A percentile compares a stretch with the other conserved stretches of the same genome.
Evolutionary conservation across 2,113 vertebrate species (phyloP).

Genomic region (Rafetus swinhoei): DNA sequence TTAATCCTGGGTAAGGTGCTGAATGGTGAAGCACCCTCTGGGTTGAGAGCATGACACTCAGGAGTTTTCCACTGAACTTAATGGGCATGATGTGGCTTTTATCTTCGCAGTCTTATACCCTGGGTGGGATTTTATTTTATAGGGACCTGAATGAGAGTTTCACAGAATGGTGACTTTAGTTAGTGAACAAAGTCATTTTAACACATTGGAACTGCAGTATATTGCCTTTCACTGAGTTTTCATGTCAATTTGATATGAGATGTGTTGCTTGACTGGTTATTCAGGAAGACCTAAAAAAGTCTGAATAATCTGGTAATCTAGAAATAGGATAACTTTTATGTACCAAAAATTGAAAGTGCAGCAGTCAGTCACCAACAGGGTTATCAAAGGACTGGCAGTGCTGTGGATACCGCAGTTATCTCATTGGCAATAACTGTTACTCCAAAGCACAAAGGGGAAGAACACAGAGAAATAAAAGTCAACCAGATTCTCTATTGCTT

Average conservation of each 20-base stretch:
- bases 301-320: neutral
- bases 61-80: neutral
- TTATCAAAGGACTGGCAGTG: neutral
- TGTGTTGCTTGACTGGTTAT: neutral
- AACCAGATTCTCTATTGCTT: neutral
- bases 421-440: neutral
- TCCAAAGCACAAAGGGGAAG: neutral
- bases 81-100: neutral
- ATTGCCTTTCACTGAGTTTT: neutral
- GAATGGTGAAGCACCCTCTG: neutral
- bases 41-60: neutral
- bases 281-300: neutral
- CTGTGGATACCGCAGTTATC: neutral
- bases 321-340: neutral
- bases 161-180: fast-evolving
- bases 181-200: neutral
- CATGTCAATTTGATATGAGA: neutral
- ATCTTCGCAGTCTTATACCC: neutral
- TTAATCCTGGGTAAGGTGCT: fast-evolving
- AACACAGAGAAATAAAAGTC: neutral
- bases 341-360: neutral
- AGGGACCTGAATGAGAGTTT: neutral
- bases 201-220: neutral
- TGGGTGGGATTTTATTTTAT: neutral
- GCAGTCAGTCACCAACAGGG: neutral